A percentile compares a stretch with the other conserved stretches of the same genome.
Evolutionary conservation across 2,888 invertebrate species (phyloP).

Genomic region (Himalopsyche tibetana): DNA sequence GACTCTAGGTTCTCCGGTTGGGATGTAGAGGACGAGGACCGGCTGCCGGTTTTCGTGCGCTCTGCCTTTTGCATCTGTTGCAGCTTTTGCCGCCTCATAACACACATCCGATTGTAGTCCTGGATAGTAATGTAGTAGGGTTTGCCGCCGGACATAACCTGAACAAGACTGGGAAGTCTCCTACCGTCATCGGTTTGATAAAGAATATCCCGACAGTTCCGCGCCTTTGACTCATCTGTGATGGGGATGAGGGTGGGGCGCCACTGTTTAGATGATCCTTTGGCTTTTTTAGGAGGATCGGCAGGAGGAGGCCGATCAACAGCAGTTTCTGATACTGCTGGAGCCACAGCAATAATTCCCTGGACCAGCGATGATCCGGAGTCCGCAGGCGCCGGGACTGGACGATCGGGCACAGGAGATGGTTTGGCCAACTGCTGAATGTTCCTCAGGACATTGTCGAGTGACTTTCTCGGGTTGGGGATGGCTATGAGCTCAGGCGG

Average conservation of each 20-base stretch:
- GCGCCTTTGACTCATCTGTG: constrained; percentile 75
- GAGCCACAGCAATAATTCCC: constrained; percentile 68
- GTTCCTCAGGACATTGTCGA: constrained; percentile 75
- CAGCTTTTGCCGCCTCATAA: constrained; percentile 81
- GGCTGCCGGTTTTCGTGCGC: constrained; percentile 68
- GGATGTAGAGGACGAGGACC: neutral
- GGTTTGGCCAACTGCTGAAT: constrained; percentile 76
- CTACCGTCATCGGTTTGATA: constrained; percentile 79
- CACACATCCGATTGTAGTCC: constrained; percentile 88
- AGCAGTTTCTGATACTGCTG: constrained; percentile 62
- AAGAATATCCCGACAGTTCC: constrained; percentile 73
- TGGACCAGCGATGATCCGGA: constrained; percentile 68
- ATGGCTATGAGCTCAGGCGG: constrained; percentile 80
- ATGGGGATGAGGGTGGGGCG: constrained; percentile 84
- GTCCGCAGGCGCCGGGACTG: constrained; percentile 68
- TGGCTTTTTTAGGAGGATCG: constrained; percentile 73
- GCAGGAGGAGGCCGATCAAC: constrained; percentile 69
- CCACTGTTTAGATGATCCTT: constrained; percentile 81
- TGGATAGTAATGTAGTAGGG: constrained; percentile 87
- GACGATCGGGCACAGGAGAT: constrained; percentile 74
- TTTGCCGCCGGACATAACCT: constrained; percentile 86
- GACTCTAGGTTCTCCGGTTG: constrained; percentile 51
- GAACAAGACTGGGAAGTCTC: constrained; percentile 81
- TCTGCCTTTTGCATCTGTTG: constrained; percentile 77
- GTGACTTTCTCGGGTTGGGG: constrained; percentile 73